These are phyloP conservation scores for Lacanobia wlatinum DNA, from an alignment of 2,888 invertebrate species.

Conservation along the genomic window DNA sequence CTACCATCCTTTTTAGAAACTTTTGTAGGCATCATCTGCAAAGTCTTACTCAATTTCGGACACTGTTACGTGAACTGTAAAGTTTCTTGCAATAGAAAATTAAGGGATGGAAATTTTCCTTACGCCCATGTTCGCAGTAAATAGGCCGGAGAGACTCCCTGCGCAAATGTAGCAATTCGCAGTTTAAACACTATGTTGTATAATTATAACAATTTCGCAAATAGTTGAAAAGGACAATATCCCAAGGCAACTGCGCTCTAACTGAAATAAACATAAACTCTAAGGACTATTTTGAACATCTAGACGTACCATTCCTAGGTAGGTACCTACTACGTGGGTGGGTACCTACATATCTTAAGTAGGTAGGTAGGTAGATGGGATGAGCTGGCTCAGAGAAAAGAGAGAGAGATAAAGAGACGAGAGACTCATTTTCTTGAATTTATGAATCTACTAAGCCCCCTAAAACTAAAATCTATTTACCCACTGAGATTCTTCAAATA, in stretches of 20 bases:
- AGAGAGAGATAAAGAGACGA: no score
- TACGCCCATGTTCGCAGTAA: conserved; percentile 52
- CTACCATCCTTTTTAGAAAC: conserved; percentile 17
- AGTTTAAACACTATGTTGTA: conserved; percentile 60
- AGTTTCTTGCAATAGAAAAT: conserved; percentile 62
- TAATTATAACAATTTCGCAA: conserved; percentile 68
- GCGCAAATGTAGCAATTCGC: conserved; percentile 59
- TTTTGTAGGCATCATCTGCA: conserved; percentile 6
- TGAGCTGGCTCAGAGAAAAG: no score
- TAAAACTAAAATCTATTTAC: no score
- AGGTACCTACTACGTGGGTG: not conserved
- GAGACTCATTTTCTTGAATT: no score
- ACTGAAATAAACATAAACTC: conserved; percentile 62
- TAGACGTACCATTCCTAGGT: conserved; percentile 8
- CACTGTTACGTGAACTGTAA: conserved; percentile 44
- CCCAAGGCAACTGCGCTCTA: conserved; percentile 49
- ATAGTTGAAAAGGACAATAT: conserved; percentile 65
- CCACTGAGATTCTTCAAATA: no score
- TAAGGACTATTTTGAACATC: conserved; percentile 55
- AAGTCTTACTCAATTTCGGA: conserved; percentile 19
- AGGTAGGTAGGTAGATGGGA: no score
- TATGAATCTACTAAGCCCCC: no score
- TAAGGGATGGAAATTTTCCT: conserved; percentile 60
- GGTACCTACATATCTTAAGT: not conserved
- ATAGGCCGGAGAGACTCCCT: conserved; percentile 55